Evolutionary conservation across 2,888 invertebrate genomes (phyloP).

Genomic region (Amphipyra tragopoginis): DNA sequence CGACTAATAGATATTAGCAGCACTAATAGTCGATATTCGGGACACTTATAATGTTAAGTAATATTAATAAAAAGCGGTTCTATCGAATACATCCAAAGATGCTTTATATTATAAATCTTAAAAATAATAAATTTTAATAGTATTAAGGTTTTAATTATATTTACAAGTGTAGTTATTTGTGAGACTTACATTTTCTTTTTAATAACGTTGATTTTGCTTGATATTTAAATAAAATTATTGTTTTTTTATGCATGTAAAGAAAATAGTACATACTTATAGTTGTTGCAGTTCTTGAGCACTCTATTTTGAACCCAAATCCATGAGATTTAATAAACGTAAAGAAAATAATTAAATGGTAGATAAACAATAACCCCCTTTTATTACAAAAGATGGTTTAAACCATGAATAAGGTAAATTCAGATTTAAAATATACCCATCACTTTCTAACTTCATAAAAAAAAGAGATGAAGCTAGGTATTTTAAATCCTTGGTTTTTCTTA

Average conservation of each 20-base stretch:
- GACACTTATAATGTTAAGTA: slow-evolving; percentile 14
- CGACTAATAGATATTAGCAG: slow-evolving; percentile 9
- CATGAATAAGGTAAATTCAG: too few species aligned
- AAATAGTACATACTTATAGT: neutral
- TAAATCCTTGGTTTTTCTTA: too few species aligned
- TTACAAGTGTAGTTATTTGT: slow-evolving; percentile 34
- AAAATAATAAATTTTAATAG: slow-evolving; percentile 43
- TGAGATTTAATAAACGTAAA: too few species aligned
- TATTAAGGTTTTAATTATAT: slow-evolving; percentile 45
- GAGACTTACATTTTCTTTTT: slow-evolving; percentile 17
- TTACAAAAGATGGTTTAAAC: too few species aligned
- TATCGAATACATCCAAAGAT: slow-evolving; percentile 71
- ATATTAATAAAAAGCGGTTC: slow-evolving; percentile 27
- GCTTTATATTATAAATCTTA: slow-evolving; percentile 64
- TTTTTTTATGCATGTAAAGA: slow-evolving; percentile 8
- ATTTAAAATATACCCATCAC: too few species aligned
- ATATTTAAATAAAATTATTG: slow-evolving; percentile 21
- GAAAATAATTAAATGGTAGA: too few species aligned
- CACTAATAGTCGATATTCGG: slow-evolving; percentile 30
- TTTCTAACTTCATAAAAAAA: too few species aligned
- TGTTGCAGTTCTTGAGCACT: too few species aligned
- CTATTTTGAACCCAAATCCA: too few species aligned
- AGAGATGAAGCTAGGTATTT: too few species aligned
- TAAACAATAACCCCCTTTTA: too few species aligned
- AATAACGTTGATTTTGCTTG: slow-evolving; percentile 34